A percentile compares a stretch with the other conserved stretches of the same genome.
phyloP scores from a whole-genome alignment of 64 coral and sea anemone species.

The Dendrophyllia cribrosa region DNA sequence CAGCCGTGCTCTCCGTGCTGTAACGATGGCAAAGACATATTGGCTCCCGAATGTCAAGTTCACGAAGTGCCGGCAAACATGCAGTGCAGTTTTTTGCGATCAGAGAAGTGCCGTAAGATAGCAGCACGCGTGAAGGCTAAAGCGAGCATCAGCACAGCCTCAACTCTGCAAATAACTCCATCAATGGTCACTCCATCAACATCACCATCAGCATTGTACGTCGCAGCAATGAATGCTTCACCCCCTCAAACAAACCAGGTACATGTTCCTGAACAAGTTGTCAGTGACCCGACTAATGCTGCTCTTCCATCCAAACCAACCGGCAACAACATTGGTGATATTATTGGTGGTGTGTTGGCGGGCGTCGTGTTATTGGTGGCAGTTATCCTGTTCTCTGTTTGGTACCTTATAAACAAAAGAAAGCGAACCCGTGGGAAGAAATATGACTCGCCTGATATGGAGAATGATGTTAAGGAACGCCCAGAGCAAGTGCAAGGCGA shows the following conservation, averaged over 20 bases:
- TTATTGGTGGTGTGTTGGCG: not conserved
- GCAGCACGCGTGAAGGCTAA: not conserved
- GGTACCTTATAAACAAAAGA: not conserved
- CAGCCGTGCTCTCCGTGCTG: conserved; percentile 56
- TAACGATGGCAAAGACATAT: conserved; percentile 25
- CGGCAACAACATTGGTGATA: not conserved
- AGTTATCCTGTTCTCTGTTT: not conserved
- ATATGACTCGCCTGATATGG: not conserved
- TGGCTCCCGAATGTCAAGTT: conserved; percentile 2
- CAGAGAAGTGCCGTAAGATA: not conserved
- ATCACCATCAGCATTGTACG: not conserved
- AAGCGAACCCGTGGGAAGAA: not conserved
- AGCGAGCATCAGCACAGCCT: not conserved
- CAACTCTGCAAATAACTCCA: not conserved
- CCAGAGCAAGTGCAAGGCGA: not conserved
- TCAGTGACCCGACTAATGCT: not conserved
- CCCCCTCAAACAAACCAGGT: not conserved
- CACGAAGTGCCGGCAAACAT: not conserved
- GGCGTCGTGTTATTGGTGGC: not conserved
- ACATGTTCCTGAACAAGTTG: not conserved
- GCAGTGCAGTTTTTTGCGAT: not conserved
- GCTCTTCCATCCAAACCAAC: not conserved
- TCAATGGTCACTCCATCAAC: not conserved
- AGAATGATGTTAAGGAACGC: not conserved
- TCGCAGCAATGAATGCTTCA: not conserved